phyloP scores from a whole-genome alignment of 2,888 invertebrate genomes.

The Mesoligia furuncula region DNA sequence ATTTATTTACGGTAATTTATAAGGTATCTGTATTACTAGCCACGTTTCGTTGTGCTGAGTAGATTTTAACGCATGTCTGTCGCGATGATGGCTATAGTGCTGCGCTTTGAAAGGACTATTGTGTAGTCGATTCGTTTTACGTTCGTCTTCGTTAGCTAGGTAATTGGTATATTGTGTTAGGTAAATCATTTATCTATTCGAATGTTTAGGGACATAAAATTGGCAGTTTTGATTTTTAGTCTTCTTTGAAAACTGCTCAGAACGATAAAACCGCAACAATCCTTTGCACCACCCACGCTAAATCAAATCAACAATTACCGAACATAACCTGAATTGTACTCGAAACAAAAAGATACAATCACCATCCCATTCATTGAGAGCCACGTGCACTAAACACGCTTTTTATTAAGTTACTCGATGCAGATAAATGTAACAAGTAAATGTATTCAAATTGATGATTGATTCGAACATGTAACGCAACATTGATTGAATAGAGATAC shows the following conservation, averaged over 20 bases:
- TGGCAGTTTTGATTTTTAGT: neutral
- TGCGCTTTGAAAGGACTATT: conserved; percentile 43
- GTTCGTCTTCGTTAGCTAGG: neutral
- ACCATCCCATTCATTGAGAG: conserved; percentile 77
- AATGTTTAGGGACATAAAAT: neutral
- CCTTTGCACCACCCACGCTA: conserved; percentile 25
- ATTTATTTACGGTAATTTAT: conserved; percentile 56
- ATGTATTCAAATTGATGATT: conserved; percentile 90
- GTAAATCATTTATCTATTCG: neutral
- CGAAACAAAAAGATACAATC: conserved; percentile 64
- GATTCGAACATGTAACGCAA: conserved; percentile 85
- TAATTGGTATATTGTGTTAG: conserved; percentile 1
- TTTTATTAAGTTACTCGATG: conserved; percentile 78
- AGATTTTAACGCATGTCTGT: conserved; percentile 38
- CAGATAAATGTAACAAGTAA: conserved; percentile 73
- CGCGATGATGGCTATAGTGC: conserved; percentile 36
- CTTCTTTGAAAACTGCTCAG: neutral
- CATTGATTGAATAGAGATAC: conserved; percentile 89
- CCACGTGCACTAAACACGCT: conserved; percentile 67
- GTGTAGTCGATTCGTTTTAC: conserved; percentile 39
- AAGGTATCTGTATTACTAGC: conserved; percentile 58
- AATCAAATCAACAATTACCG: conserved; percentile 31
- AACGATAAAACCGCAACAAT: conserved; percentile 13
- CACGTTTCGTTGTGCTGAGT: conserved; percentile 52
- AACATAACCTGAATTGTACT: conserved; percentile 47